These are phyloP conservation scores for Scolopax bukidnonensis DNA, from an alignment of 2,797 vertebrate species.

Conservation along the genomic window DNA sequence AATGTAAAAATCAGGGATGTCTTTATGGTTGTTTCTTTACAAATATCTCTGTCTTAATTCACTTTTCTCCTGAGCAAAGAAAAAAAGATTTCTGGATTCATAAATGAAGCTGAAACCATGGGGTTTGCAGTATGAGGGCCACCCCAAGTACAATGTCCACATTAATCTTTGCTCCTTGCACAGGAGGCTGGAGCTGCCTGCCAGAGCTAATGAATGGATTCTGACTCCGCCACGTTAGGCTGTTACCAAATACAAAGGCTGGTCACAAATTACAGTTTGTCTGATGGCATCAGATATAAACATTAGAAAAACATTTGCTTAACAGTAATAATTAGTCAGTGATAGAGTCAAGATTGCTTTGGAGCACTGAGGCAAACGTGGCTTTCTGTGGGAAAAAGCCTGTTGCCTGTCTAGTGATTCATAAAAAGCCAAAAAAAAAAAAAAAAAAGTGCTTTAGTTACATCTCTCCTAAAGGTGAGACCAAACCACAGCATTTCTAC, in stretches of 20 bases:
- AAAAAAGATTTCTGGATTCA: neutral
- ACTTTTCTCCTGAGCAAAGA: neutral
- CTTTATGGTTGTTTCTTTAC: neutral
- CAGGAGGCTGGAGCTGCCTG: conserved; percentile 57
- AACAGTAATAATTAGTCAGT: conserved; percentile 34
- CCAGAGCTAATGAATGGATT: conserved; percentile 63
- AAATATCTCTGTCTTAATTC: conserved; percentile 24
- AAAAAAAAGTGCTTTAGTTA: neutral
- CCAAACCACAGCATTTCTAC: conserved; percentile 5
- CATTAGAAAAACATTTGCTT: conserved; percentile 65
- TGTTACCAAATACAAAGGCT: conserved; percentile 60
- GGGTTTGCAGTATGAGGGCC: neutral
- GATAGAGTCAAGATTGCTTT: conserved; percentile 44
- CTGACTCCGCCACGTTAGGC: conserved; percentile 31
- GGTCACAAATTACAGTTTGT: conserved; percentile 66
- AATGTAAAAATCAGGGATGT: neutral
- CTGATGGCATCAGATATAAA: conserved; percentile 64
- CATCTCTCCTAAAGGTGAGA: conserved; percentile 33
- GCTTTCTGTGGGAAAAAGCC: conserved; percentile 13
- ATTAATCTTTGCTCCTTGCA: conserved; percentile 48
- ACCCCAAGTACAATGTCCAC: conserved; percentile 1
- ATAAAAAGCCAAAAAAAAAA: neutral
- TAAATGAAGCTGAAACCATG: conserved; percentile 24
- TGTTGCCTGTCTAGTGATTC: neutral
- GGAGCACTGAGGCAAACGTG: neutral